Conservation (phyloP, 2,797 vertebrate species). For the Sylvia borin region DNA sequence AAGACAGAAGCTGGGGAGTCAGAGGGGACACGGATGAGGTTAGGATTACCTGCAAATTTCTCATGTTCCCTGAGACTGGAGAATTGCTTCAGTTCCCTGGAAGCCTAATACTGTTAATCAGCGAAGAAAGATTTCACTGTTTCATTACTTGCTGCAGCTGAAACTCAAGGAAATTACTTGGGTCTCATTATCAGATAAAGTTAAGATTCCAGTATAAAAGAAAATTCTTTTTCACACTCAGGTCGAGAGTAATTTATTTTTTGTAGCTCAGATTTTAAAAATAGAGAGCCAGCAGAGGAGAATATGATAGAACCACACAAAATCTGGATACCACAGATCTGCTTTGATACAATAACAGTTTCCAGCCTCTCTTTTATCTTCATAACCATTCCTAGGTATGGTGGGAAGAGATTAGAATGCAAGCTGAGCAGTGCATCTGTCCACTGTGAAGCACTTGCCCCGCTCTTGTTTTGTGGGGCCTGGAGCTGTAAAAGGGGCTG, state of each 20-base stretch:
- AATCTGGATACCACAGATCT: slow-evolving; percentile 12
- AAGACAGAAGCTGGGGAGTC: neutral
- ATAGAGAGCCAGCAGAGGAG: neutral
- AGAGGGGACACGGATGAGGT: neutral
- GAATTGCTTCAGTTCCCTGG: slow-evolving; percentile 14
- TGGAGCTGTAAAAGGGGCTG: neutral
- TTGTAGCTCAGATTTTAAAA: slow-evolving; percentile 40
- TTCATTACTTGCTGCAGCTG: slow-evolving; percentile 46
- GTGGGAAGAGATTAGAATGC: slow-evolving; percentile 33
- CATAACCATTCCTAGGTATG: neutral
- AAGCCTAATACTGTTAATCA: slow-evolving; percentile 53
- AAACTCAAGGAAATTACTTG: slow-evolving; percentile 62
- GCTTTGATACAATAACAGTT: slow-evolving; percentile 33
- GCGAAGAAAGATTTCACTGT: slow-evolving; percentile 41
- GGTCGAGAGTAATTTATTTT: slow-evolving; percentile 54
- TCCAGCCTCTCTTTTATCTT: slow-evolving; percentile 44
- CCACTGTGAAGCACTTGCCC: neutral
- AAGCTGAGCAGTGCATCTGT: neutral
- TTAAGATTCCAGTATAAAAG: slow-evolving; percentile 49
- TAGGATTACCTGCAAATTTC: slow-evolving; percentile 39
- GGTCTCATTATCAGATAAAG: slow-evolving; percentile 66
- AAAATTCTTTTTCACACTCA: slow-evolving; percentile 38
- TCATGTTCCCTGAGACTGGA: neutral
- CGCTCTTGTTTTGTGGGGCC: neutral
- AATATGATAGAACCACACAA: neutral